Evolutionary conservation across 2,797 vertebrate species (phyloP).

Genomic region (Pyrocephalus nanus): DNA sequence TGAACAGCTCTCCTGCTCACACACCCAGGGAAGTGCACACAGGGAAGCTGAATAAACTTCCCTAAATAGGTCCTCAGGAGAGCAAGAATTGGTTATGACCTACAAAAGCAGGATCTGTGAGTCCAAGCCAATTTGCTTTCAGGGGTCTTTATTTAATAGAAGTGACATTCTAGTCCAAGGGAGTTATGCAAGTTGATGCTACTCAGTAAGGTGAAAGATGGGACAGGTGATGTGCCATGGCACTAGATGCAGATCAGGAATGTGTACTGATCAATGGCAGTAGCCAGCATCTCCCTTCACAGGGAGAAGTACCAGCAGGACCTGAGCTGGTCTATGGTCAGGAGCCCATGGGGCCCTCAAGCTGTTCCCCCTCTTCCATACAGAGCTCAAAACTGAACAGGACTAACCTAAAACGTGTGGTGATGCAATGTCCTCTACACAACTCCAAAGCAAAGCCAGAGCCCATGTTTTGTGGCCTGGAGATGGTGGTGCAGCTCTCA

Average conservation of each 20-base stretch:
- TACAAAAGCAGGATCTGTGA: background rate
- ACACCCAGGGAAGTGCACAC: background rate
- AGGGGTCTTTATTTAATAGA: background rate
- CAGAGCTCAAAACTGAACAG: background rate
- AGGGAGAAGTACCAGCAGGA: background rate
- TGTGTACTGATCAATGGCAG: background rate
- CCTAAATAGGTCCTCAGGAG: background rate
- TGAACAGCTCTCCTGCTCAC: background rate
- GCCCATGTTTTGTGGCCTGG: too few species aligned
- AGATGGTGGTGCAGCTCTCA: background rate
- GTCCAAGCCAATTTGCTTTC: background rate
- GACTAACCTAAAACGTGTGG: background rate
- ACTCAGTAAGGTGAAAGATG: background rate
- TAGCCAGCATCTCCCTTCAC: background rate
- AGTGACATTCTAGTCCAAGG: background rate
- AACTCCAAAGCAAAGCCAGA: background rate
- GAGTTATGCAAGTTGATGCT: background rate
- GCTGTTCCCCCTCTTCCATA: background rate
- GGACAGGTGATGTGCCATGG: background rate
- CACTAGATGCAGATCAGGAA: background rate
- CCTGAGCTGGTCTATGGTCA: rapidly evolving
- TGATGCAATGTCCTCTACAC: background rate
- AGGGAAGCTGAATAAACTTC: background rate
- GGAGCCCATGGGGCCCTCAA: background rate
- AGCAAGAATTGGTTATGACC: background rate